A percentile compares a stretch with the other conserved stretches of the same genome.
Conservation (phyloP, 2,113 vertebrate genomes). For the Ammodramus savannarum region DNA sequence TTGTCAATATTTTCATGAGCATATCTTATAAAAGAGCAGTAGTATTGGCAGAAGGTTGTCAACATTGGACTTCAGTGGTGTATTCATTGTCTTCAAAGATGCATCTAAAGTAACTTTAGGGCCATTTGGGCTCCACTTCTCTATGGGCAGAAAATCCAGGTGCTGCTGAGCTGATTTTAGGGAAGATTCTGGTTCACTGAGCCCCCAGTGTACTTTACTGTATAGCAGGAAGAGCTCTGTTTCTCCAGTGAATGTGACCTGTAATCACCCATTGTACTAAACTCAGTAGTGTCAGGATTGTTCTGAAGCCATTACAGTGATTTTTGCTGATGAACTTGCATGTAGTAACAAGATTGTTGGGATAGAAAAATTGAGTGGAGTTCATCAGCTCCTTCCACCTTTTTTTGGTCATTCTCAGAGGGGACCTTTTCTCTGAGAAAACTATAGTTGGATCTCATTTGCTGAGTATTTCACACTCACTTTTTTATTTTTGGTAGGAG, state of each 20-base stretch:
- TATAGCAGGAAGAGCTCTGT: not conserved
- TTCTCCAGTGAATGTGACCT: not conserved
- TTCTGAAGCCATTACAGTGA: not conserved
- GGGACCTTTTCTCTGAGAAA: not conserved
- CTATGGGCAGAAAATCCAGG: not conserved
- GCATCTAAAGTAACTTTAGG: not conserved
- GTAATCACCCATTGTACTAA: not conserved
- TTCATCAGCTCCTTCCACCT: not conserved
- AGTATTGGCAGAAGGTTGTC: not conserved
- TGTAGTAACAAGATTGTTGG: not conserved
- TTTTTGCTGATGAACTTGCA: not conserved
- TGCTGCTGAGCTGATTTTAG: not conserved
- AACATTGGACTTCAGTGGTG: not conserved
- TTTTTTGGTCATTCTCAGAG: not conserved
- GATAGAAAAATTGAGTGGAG: not conserved
- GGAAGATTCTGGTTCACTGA: not conserved
- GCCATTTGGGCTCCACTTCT: not conserved
- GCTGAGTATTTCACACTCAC: not conserved
- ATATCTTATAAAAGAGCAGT: not conserved
- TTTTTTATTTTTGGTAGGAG: not conserved
- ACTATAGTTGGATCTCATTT: not conserved
- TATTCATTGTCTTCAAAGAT: not conserved
- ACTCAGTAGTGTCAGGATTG: accelerated
- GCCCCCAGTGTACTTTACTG: not conserved
- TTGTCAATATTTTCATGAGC: not conserved